Evolutionary conservation across 2,888 invertebrate species (phyloP).

Genomic region (Rhyacophila evoluta): DNA sequence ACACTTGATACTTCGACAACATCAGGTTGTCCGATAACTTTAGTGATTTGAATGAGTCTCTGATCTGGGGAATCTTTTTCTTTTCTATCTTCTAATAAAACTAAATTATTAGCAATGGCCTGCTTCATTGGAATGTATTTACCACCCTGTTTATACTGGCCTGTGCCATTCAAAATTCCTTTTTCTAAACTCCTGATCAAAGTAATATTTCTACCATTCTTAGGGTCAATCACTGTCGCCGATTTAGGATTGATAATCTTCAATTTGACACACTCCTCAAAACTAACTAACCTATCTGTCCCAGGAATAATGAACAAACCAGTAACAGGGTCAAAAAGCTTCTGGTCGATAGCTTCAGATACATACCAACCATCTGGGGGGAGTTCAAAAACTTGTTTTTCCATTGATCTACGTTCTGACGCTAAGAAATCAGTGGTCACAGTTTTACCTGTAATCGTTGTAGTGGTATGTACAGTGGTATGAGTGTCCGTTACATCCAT

Average conservation of each 20-base stretch:
- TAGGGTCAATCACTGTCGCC: conserved; percentile 84
- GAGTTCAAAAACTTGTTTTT: conserved; percentile 80
- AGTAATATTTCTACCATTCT: conserved; percentile 76
- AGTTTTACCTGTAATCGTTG: conserved; percentile 60
- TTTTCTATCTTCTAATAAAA: conserved; percentile 72
- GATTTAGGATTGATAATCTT: conserved; percentile 89
- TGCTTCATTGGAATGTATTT: conserved; percentile 78
- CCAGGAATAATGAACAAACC: conserved; percentile 90
- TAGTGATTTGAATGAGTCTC: conserved; percentile 79
- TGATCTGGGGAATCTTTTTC: conserved; percentile 68
- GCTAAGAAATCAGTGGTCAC: conserved; percentile 64
- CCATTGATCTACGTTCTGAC: conserved; percentile 68
- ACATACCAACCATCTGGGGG: conserved; percentile 88
- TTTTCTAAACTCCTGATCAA: conserved; percentile 82
- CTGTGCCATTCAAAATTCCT: conserved; percentile 81
- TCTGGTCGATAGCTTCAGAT: conserved; percentile 84
- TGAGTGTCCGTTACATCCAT: conserved; percentile 38
- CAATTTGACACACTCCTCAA: conserved; percentile 88
- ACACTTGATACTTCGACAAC: conserved; percentile 77
- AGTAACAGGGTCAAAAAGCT: conserved; percentile 83
- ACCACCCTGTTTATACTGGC: conserved; percentile 75
- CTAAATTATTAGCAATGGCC: conserved; percentile 76
- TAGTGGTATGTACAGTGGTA: conserved; percentile 57
- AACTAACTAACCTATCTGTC: conserved; percentile 85
- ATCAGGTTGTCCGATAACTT: conserved; percentile 78